Conservation (phyloP, 2,113 vertebrate genomes). For the Sphaerodactylus townsendi region DNA sequence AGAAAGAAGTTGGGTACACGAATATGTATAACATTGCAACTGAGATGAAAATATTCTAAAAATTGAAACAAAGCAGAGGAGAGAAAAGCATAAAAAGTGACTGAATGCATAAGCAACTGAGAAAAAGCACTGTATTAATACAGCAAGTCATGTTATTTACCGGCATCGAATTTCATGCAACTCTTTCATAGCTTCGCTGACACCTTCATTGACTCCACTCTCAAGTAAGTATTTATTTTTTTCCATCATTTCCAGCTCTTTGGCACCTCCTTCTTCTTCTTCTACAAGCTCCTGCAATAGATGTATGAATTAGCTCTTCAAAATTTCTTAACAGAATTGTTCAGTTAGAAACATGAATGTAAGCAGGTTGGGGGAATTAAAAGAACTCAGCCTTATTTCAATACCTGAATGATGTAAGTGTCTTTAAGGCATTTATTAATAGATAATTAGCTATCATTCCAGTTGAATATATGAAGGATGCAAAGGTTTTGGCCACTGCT, state of each 20-base stretch:
- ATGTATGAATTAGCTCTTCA: background rate
- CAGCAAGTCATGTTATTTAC: slow-evolving; percentile 57
- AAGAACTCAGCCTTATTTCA: background rate
- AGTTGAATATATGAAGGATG: background rate
- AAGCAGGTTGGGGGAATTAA: background rate
- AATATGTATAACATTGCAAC: background rate
- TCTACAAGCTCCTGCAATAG: slow-evolving; percentile 72
- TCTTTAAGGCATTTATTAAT: background rate
- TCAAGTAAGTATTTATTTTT: slow-evolving; percentile 75
- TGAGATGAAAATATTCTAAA: background rate
- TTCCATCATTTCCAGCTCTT: slow-evolving; percentile 73
- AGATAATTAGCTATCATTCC: background rate
- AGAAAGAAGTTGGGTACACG: too few species aligned
- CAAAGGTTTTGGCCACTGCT: background rate
- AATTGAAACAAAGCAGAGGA: background rate
- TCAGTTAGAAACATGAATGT: background rate
- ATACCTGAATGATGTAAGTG: background rate
- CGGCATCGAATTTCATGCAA: slow-evolving; percentile 71
- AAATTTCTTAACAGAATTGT: background rate
- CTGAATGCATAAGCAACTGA: background rate
- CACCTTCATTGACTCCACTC: slow-evolving; percentile 74
- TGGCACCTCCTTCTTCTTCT: slow-evolving; percentile 72
- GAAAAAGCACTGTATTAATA: background rate
- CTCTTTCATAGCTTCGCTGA: slow-evolving; percentile 74
- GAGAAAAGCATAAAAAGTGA: background rate